phyloP scores from a whole-genome alignment of 2,888 invertebrate genomes.

The Actias luna region DNA sequence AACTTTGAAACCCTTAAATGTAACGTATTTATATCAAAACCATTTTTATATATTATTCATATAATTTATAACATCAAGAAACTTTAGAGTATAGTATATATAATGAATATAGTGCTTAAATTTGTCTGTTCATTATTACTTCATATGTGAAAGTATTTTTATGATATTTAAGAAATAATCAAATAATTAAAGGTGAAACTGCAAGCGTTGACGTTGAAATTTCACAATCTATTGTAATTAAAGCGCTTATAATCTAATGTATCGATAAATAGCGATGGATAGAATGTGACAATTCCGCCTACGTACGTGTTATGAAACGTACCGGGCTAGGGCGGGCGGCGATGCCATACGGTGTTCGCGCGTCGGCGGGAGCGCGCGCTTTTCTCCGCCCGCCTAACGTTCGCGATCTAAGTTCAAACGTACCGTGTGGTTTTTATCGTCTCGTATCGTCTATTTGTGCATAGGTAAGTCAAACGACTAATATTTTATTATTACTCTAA shows the following conservation, averaged over 20 bases:
- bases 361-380: constrained; percentile 42
- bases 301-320: constrained; percentile 5
- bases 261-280: constrained; percentile 12
- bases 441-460: constrained; percentile 30
- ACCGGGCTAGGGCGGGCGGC: constrained; percentile 39
- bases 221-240: not conserved
- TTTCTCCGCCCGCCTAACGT: constrained; percentile 29
- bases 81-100: no score
- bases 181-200: no score
- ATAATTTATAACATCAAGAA: no score
- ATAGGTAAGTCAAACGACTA: constrained; percentile 1
- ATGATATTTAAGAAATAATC: no score
- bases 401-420: constrained; percentile 55
- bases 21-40: no score
- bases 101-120: no score
- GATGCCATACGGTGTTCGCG: constrained; percentile 49
- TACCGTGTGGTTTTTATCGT: constrained; percentile 23
- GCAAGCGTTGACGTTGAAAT: no score
- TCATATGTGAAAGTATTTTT: no score
- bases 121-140: no score
- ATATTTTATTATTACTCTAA: not conserved
- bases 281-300: constrained; percentile 13
- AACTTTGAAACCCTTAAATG: no score
- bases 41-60: no score
- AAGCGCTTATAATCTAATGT: not conserved